phyloP scores from a whole-genome alignment of 1,140 invertebrate species.

The Thalassaphorura encarpata region DNA sequence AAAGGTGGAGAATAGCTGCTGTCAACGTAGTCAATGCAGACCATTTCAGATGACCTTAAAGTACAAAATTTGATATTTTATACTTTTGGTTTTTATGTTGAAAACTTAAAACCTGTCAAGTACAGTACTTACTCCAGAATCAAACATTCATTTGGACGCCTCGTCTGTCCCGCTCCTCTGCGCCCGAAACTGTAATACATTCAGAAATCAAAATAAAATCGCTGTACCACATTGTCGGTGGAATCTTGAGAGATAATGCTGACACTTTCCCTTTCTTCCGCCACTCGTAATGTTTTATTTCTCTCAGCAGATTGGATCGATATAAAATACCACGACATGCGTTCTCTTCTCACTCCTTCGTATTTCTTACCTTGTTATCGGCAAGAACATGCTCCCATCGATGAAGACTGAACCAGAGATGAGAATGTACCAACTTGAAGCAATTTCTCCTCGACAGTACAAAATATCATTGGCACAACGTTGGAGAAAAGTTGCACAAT shows the following conservation, averaged over 20 bases:
- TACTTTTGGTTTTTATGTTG: too few relatives aligned
- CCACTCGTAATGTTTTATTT: too few relatives aligned
- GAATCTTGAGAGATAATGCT: background rate
- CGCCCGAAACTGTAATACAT: slow-evolving; percentile 67
- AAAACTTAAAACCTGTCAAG: too few relatives aligned
- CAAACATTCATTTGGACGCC: slow-evolving; percentile 71
- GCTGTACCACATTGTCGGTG: background rate
- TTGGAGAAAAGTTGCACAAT: slow-evolving; percentile 14
- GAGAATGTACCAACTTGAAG: slow-evolving; percentile 73
- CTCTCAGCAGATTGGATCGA: too few relatives aligned
- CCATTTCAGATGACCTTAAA: slow-evolving; percentile 83
- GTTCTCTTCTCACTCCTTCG: too few relatives aligned
- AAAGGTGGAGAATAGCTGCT: background rate
- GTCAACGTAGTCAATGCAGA: slow-evolving; percentile 59
- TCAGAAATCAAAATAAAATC: background rate
- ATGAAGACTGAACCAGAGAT: slow-evolving; percentile 80
- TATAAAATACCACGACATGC: too few relatives aligned
- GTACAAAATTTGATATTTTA: too few relatives aligned
- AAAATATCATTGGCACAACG: slow-evolving; percentile 33
- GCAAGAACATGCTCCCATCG: slow-evolving; percentile 75
- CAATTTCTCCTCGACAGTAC: slow-evolving; percentile 66
- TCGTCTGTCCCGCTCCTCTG: slow-evolving; percentile 52
- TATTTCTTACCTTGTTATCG: slow-evolving; percentile 61
- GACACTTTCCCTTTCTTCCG: too few relatives aligned
- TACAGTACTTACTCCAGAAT: slow-evolving; percentile 72